Evolutionary conservation across 35 echinoderm and acorn worm genomes (phyloP).

Genomic region (Eucidaris tribuloides): DNA sequence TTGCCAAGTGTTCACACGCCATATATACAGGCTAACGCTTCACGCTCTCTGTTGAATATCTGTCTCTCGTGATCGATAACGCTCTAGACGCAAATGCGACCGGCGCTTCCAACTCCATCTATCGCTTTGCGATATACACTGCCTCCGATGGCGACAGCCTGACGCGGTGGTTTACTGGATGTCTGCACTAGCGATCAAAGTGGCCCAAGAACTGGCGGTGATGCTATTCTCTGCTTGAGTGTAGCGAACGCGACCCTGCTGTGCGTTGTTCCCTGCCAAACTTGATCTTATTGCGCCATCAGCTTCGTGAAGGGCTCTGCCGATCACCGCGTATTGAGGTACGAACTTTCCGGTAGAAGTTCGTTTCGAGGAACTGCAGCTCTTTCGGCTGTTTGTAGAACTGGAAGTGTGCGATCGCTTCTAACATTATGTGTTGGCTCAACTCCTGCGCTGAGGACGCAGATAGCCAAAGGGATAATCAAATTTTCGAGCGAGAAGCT

Average conservation of each 20-base stretch:
- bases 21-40: conserved; percentile 51
- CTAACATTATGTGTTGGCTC: background rate
- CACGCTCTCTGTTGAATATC: conserved; percentile 35
- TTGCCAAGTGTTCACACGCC: conserved; percentile 36
- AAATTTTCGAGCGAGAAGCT: conserved; percentile 24
- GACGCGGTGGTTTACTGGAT: conserved; percentile 42
- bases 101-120: conserved; percentile 17
- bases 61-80: conserved; percentile 33
- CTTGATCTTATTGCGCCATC: background rate
- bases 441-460: background rate
- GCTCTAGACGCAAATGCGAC: conserved; percentile 44
- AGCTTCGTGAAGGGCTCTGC: conserved; percentile 20
- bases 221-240: conserved; percentile 22
- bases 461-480: conserved; percentile 48
- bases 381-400: conserved; percentile 32
- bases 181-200: conserved; percentile 8
- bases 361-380: conserved; percentile 22
- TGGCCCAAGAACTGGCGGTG: conserved; percentile 16
- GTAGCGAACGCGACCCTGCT: background rate
- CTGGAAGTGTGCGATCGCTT: too few relatives aligned
- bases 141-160: conserved; percentile 47
- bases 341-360: conserved; percentile 50
- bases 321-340: conserved; percentile 19
- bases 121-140: conserved; percentile 51
- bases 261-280: background rate